phyloP scores from a whole-genome alignment of 2,888 invertebrate species.

The Prosapia bicincta region DNA sequence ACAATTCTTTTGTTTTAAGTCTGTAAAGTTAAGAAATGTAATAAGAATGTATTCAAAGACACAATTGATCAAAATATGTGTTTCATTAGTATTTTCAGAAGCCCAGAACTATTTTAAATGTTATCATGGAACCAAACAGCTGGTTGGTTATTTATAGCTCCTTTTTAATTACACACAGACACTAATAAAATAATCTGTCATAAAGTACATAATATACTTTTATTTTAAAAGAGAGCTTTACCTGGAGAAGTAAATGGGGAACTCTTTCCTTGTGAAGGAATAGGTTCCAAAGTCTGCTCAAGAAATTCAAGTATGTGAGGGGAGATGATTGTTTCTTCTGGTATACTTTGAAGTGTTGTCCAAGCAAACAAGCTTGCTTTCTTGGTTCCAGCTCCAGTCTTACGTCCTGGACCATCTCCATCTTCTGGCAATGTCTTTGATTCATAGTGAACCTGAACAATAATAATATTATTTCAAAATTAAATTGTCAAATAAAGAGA shows the following conservation, averaged over 20 bases:
- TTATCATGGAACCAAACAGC: no score
- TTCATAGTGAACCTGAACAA: slow-evolving; percentile 68
- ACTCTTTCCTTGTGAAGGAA: slow-evolving; percentile 57
- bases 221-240: not conserved
- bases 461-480: no score
- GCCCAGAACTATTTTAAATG: no score
- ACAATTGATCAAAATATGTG: no score
- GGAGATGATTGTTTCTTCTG: slow-evolving; percentile 95
- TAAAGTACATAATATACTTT: no score
- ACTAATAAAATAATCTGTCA: no score
- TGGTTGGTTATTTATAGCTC: no score
- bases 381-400: slow-evolving; percentile 57
- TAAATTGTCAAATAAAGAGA: no score
- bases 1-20: not conserved
- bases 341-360: slow-evolving; percentile 95
- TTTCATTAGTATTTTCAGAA: no score
- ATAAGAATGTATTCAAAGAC: no score
- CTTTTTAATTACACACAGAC: no score
- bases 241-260: slow-evolving; percentile 39
- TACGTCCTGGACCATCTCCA: slow-evolving; percentile 10
- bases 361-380: slow-evolving; percentile 90
- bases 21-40: no score
- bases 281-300: slow-evolving; percentile 94
- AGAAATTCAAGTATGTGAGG: slow-evolving; percentile 96
- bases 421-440: slow-evolving; percentile 65